Percentiles rank a stretch among this genome's conserved stretches.
Evolutionary conservation across 2,888 invertebrate species (phyloP).

Genomic region (Pandemis corylana): DNA sequence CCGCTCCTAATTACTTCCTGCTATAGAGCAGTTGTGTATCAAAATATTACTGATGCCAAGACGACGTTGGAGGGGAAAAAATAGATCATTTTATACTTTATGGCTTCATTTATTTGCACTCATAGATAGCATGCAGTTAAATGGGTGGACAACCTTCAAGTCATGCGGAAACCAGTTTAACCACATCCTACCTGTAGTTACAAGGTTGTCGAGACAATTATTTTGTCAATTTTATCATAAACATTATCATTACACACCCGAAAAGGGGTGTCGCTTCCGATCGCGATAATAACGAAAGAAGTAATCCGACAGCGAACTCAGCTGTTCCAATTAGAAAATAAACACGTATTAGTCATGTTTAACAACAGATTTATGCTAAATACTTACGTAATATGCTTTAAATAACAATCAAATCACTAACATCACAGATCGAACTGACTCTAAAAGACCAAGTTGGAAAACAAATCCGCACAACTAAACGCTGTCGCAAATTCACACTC

Average conservation of each 20-base stretch:
- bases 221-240: conserved; percentile 34
- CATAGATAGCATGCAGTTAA: conserved; percentile 18
- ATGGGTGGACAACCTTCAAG: conserved; percentile 44
- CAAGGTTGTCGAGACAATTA: conserved; percentile 33
- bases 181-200: conserved; percentile 43
- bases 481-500: conserved; percentile 51
- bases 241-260: conserved; percentile 17
- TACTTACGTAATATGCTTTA: conserved; percentile 81
- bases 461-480: conserved; percentile 27
- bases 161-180: conserved; percentile 45
- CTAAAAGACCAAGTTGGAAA: conserved; percentile 52
- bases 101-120: conserved; percentile 53
- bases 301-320: too few relatives aligned
- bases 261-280: conserved; percentile 36
- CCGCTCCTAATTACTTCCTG: conserved; percentile 41
- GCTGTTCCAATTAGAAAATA: not conserved
- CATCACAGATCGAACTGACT: conserved; percentile 75
- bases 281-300: not conserved
- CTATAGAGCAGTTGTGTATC: conserved; percentile 49
- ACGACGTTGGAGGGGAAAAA: conserved; percentile 51
- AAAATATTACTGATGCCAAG: conserved; percentile 61
- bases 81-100: conserved; percentile 49
- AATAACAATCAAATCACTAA: conserved; percentile 74
- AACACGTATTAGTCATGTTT: conserved; percentile 53
- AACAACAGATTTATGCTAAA: conserved; percentile 64